Percentiles rank a stretch among this genome's conserved stretches.
phyloP scores from a whole-genome alignment of 2,888 invertebrate genomes.

The Halictus quadricinctus region DNA sequence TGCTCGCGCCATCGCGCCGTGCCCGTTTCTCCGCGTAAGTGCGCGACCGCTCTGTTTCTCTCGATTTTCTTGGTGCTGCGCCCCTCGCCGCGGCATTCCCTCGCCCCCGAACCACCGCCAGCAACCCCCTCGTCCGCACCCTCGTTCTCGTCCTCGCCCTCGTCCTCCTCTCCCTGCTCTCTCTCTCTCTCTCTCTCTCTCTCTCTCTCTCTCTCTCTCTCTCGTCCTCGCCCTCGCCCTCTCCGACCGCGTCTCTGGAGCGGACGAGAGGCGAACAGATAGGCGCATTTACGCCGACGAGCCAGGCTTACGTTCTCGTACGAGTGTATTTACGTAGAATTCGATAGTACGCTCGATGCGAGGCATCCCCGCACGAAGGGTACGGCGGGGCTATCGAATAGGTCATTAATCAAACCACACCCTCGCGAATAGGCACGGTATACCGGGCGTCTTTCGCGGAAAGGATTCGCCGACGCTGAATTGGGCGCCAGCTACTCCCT shows the following conservation, averaged over 20 bases:
- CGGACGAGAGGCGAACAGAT: constrained; percentile 44
- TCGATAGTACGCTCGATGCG: constrained; percentile 77
- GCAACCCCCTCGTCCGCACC: background rate
- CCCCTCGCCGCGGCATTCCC: background rate
- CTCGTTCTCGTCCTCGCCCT: constrained; percentile 6
- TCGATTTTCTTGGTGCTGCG: constrained; percentile 14
- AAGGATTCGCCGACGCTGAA: constrained; percentile 23
- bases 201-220: constrained; percentile 13
- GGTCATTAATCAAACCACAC: constrained; percentile 82
- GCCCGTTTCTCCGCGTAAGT: constrained; percentile 41
- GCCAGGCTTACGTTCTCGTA: constrained; percentile 68
- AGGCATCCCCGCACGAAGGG: constrained; percentile 74
- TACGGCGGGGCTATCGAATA: constrained; percentile 75
- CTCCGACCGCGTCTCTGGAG: constrained; percentile 31
- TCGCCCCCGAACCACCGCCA: background rate
- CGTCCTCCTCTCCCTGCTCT: background rate
- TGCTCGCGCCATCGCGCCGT: constrained; percentile 29
- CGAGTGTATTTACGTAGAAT: constrained; percentile 78
- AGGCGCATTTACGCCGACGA: constrained; percentile 59
- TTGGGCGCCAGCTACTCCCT: background rate
- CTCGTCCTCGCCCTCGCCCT: constrained; percentile 37
- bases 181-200: background rate
- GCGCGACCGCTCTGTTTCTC: constrained; percentile 38
- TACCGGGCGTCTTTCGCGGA: constrained; percentile 74
- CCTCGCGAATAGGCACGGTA: constrained; percentile 78